Evolutionary conservation across 2,113 vertebrate species (phyloP), one percentile per base, ranked within the genome.

Genomic region (Caracal caracal): DNA sequence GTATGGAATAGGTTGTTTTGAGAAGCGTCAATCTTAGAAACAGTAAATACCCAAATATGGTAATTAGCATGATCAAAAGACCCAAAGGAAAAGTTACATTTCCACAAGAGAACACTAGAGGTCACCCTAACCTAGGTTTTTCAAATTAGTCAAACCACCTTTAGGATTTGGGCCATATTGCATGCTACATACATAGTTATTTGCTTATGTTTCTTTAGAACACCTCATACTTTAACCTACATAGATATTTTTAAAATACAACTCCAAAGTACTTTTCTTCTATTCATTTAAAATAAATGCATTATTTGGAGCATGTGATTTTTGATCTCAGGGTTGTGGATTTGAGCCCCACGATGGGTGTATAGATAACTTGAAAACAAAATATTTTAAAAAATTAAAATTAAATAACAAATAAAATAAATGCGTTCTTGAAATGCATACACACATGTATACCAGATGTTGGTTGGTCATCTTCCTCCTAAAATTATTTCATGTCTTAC

Each of bases 21-120:
- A 33, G 10, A 53, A 30, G 3, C 59, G 22, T 81, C 3, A 6
- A 19, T 76, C 26, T 75, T 16, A 5, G 47, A 88, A 33, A 88
- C 33, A 85, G 78, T 61, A 81, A 93, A 87, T 88, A 83, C 10
- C 17, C 40, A 53, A 92, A 88, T 37, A 47, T 26, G 24, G 26
- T 0, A 59, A 76, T 33, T 17, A 76, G 22, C 26, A 47, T 19
- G 7, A 53, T 82, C n/a, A 26, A 59, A 90, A 73, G 15, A n/a
- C 13, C 6, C 10, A 5, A 61, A 91, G 40, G 20, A 53, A 81
- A 81, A 94, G 17, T 65, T 37, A 28, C 51, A 91, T 16, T 96
- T 94, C 51, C 65, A 96, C 0, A 65, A 40, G 0, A 2, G 17
- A 93, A 71, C 98, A 93, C 96, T 70, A 98, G 97, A 73, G 92